These are phyloP conservation scores for Hedya salicella DNA, from an alignment of 2,888 invertebrate genomes.

Conservation along the genomic window DNA sequence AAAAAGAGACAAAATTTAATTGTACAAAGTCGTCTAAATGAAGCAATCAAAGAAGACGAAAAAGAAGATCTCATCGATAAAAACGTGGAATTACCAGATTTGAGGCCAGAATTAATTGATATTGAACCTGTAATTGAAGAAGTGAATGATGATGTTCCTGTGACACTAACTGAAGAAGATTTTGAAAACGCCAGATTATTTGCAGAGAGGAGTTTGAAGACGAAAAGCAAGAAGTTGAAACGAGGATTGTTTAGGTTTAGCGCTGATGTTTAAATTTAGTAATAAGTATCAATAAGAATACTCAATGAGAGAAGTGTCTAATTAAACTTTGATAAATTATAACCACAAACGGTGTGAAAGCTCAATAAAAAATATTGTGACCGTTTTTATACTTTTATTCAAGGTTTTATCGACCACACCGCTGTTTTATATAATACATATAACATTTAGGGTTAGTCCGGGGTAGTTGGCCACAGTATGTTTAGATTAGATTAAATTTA, in stretches of 20 bases:
- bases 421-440: no score
- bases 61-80: slow-evolving; percentile 52
- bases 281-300: not conserved
- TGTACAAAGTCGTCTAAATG: slow-evolving; percentile 61
- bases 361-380: no score
- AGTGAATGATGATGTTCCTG: slow-evolving; percentile 42
- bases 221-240: slow-evolving; percentile 56
- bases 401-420: no score
- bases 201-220: slow-evolving; percentile 66
- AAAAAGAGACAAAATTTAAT: slow-evolving; percentile 68
- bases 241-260: slow-evolving; percentile 67
- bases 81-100: slow-evolving; percentile 6
- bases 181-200: slow-evolving; percentile 57
- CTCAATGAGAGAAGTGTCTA: not conserved
- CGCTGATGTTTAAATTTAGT: slow-evolving; percentile 52
- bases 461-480: no score
- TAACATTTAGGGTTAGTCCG: no score
- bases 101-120: slow-evolving; percentile 38
- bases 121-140: slow-evolving; percentile 48
- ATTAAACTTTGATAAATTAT: no score
- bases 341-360: no score
- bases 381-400: no score
- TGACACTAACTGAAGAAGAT: slow-evolving; percentile 42
- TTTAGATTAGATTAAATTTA: no score
- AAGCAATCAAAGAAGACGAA: slow-evolving; percentile 56